Evolutionary conservation across 2,888 invertebrate genomes (phyloP), one percentile per base, ranked within the genome.

Genomic region (Drosophila emarginata): DNA sequence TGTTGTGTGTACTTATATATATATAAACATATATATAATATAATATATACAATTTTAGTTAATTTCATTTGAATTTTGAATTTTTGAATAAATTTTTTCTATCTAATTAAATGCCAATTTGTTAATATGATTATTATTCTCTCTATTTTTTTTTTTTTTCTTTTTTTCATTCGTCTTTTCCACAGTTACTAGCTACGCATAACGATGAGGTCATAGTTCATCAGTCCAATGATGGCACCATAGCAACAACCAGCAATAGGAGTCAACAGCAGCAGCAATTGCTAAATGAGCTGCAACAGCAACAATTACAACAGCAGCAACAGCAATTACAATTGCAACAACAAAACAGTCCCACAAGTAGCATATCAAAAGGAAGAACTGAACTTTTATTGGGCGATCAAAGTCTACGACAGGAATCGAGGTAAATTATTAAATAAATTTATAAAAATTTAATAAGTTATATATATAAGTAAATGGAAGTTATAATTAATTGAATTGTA

Each of bases 321-420:
- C 79, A 77, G 58, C 74, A 78, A 61, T 50, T 72, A 65, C 75
- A 88, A 64, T 79, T 88, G 21, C 83, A 86, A 37, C 87, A 80
- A 51, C 81, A 84, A 83, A 78, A 83, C 72, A 91, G 91, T 87
- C 91, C 90, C 88, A 91, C 89, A 84, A 91, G 87, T 88, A 91
- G 91, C 91, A 92, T 92, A 92, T 92, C 92, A 91, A 92, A 91
- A 90, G 92, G 92, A 78, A 90, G 92, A 80, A 92, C 91, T 74
- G 92, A 92, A 85, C 84, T 92, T 77, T 88, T 92, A 80, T 78
- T 92, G 72, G 92, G 92, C 57, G 92, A 92, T 87, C 92, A 91
- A 83, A 83, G 85, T 74, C 73, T 91, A 74, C 87, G 91, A 64
- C 90, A 89, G 64, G 92, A 92, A 67, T 66, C 54, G 50, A 88